A percentile compares a stretch with the other conserved stretches of the same genome.
phyloP scores from a whole-genome alignment of 2,113 vertebrate genomes.

The Passer montanus region DNA sequence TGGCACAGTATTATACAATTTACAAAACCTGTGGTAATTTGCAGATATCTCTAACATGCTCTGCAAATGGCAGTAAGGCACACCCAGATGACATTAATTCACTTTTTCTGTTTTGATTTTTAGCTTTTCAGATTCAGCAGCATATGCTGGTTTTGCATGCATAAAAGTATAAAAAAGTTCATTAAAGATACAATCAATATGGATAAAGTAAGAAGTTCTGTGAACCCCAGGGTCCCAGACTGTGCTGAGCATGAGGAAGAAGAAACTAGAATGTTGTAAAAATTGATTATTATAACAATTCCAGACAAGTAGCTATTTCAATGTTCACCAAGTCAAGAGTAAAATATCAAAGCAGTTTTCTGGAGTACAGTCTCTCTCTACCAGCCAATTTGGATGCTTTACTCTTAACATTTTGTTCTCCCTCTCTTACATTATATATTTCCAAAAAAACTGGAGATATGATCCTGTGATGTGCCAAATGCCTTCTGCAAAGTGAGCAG shows the following conservation, averaged over 20 bases:
- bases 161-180: not conserved
- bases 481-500: not conserved
- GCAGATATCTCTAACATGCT: not conserved
- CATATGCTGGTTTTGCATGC: not conserved
- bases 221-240: not conserved
- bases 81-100: not conserved
- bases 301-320: slow-evolving; percentile 23
- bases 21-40: not conserved
- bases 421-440: not conserved
- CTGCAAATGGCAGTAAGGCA: not conserved
- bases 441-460: not conserved
- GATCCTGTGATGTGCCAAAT: not conserved
- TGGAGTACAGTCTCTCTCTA: not conserved
- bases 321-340: not conserved
- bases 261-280: not conserved
- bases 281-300: not conserved
- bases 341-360: not conserved
- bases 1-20: not conserved
- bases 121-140: not conserved
- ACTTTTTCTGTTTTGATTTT: not conserved
- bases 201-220: not conserved
- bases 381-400: not conserved
- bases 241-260: not conserved
- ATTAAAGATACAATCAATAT: not conserved
- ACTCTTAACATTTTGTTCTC: not conserved